These are phyloP conservation scores for Elachura formosa DNA, from an alignment of 2,113 vertebrate species.

Conservation along the genomic window DNA sequence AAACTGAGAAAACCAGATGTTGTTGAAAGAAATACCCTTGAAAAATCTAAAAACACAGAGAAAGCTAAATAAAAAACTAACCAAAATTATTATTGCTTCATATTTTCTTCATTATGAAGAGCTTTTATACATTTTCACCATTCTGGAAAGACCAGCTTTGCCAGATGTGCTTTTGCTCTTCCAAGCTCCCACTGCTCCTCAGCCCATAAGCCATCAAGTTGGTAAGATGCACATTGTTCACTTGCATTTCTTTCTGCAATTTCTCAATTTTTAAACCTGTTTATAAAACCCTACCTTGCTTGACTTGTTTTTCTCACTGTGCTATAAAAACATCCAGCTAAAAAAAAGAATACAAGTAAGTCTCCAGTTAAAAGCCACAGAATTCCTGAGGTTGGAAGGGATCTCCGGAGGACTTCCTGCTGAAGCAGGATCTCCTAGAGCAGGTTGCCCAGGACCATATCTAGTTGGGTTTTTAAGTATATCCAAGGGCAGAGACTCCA, in stretches of 20 bases:
- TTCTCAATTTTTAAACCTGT: not conserved
- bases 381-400: not conserved
- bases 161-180: not conserved
- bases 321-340: not conserved
- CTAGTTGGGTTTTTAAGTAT: not conserved
- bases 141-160: not conserved
- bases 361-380: not conserved
- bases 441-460: not conserved
- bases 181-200: not conserved
- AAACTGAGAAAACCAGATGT: slow-evolving; percentile 20
- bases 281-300: not conserved
- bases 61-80: not conserved
- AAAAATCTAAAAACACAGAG: slow-evolving; percentile 5
- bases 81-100: not conserved
- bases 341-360: not conserved
- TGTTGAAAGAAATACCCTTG: not conserved
- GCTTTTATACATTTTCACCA: not conserved
- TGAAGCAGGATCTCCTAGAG: not conserved
- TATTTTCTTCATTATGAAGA: not conserved
- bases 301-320: not conserved
- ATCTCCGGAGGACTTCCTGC: not conserved
- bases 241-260: not conserved
- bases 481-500: not conserved
- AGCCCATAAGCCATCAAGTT: not conserved
- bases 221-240: not conserved